These are phyloP conservation scores for Zaprionus kolodkinae DNA, from an alignment of 1,140 invertebrate genomes.

Conservation along the genomic window DNA sequence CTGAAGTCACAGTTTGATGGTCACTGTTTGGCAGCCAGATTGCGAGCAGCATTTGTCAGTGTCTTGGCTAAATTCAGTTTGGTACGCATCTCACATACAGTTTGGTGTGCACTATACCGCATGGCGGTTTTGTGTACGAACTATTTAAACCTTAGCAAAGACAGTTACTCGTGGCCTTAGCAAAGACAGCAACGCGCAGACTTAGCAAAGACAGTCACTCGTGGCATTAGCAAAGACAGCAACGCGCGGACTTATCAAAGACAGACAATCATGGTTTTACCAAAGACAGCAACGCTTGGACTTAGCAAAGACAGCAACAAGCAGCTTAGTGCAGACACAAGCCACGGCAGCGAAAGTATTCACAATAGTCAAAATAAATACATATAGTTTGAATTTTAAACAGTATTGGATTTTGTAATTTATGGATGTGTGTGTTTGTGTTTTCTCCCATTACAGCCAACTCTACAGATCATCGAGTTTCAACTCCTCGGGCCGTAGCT, in stretches of 20 bases:
- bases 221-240: neutral
- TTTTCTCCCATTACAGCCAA: constrained; percentile 86
- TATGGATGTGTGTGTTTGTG: neutral
- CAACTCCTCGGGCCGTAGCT: constrained; percentile 94
- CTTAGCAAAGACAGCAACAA: neutral
- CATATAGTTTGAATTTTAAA: neutral
- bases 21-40: constrained; percentile 24
- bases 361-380: neutral
- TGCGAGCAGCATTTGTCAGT: constrained; percentile 15
- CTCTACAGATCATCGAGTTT: constrained; percentile 95
- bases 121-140: constrained; percentile 6
- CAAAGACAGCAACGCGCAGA: neutral
- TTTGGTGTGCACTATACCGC: neutral
- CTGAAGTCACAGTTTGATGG: constrained; percentile 14
- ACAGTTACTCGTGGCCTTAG: too few species aligned
- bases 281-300: neutral
- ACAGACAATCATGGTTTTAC: neutral
- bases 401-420: neutral
- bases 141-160: neutral
- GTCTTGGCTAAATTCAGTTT: constrained; percentile 39
- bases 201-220: too few species aligned
- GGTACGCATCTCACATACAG: constrained; percentile 16
- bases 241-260: neutral
- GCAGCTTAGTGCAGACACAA: constrained; percentile 16
- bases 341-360: neutral